Evolutionary conservation across 2,797 vertebrate genomes (phyloP), one percentile per base, ranked within the genome.

Genomic region (Myiothlypis chrysogaster): DNA sequence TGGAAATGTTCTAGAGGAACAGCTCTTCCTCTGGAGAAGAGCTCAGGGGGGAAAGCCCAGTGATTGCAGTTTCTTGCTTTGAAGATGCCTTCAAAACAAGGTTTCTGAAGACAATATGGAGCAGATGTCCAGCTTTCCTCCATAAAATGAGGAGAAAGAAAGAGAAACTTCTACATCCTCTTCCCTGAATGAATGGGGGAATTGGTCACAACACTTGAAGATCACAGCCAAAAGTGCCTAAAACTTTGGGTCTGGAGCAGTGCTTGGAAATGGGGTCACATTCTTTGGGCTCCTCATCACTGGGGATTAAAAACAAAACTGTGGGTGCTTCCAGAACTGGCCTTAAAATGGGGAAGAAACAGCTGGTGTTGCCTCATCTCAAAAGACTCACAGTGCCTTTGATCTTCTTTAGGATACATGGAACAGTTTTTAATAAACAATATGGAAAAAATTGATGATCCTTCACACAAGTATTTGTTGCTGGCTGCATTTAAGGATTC

Each of bases 391-490:
- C 17, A 6, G 25, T 65, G 61, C 63, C 77, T 81, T 82, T 76
- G 47, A 76, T 22, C 27, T 69, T 64, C n/a, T 37, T 72, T 39
- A 79, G 47, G 46, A 34, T 35, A 81, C 15, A 30, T 37, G 13
- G 19, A 89, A 47, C 69, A 49, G 64, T 1, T 83, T 92, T 69
- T 75, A 52, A 66, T 63, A 73, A 93, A 96, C 12, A 52, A 8
- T 27, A 52, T 7, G 21, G n/a, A 55, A 73, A 78, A 82, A 73
- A 76, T 0, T 49, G 37, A 90, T 72, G 44, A 87, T 25, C 77
- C 44, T 96, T 93, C 63, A 84, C 73, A 20, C 37, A 95, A 70
- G 9, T 44, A 86, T 76, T 81, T 82, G 37, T 35, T 84, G 30
- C 24, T 90, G 91, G 72, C 44, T 76, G 35, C 56, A 25, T 39